Conservation (phyloP, 2,888 invertebrate genomes). For the Antheraea assamensis region DNA sequence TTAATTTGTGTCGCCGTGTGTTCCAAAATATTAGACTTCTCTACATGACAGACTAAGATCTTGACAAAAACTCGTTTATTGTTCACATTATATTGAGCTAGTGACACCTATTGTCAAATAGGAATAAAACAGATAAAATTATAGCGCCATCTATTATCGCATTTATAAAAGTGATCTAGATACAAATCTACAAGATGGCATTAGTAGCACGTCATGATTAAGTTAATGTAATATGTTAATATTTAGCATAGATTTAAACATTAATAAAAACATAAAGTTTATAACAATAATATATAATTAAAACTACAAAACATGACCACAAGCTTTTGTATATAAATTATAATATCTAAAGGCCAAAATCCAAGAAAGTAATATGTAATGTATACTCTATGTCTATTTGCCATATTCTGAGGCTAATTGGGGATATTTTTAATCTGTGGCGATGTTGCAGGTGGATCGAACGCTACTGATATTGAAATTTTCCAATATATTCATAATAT, state of each 20-base stretch:
- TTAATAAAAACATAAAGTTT: no score
- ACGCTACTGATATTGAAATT: slow-evolving; percentile 16
- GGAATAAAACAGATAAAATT: slow-evolving; percentile 10
- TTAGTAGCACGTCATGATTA: neutral
- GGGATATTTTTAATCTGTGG: slow-evolving; percentile 15
- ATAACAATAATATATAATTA: no score
- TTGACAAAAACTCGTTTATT: no score
- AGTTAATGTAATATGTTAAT: no score
- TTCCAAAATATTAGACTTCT: no score
- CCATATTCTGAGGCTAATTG: slow-evolving; percentile 7
- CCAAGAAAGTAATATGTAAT: neutral
- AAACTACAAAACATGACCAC: no score
- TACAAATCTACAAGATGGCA: neutral
- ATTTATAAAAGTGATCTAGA: no score
- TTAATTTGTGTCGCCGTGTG: no score
- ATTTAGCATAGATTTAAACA: no score
- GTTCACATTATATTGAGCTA: neutral
- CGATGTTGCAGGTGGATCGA: neutral
- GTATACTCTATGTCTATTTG: neutral
- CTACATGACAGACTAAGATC: no score
- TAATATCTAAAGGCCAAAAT: neutral
- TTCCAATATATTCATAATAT: slow-evolving; percentile 16
- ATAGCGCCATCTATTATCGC: slow-evolving; percentile 2
- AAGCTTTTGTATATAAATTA: neutral
- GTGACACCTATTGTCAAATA: slow-evolving; percentile 35